Evolutionary conservation across 1,140 invertebrate genomes (phyloP), one percentile per base, ranked within the genome.

Genomic region (Bombus pascuorum): DNA sequence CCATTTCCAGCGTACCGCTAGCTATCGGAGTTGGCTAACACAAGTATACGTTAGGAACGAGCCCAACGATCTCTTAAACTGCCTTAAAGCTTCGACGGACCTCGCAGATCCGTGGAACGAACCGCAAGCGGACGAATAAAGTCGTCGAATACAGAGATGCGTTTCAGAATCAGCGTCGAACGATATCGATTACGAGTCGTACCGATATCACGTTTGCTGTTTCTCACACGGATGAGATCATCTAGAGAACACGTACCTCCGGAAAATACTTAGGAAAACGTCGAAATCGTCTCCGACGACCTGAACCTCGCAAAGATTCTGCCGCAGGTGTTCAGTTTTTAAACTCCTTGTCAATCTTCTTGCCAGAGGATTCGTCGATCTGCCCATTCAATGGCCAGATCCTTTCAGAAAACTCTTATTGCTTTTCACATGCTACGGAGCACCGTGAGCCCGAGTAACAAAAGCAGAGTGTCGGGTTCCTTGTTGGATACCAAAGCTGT

Each of bases 1-100:
- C 81, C 81, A 87, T 87, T 84, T 85, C 66, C 77, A 70, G 9
- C 68, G 77, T 72, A 28, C 22, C 10, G 28, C 59, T 13, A 62
- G 59, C 59, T 25, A 59, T 59, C 57, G 25, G 9, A 12, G 57
- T 12, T 15, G 5, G 25, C 10, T 28, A 42, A 57, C 32, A 66
- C 77, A n/a, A 12, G 28, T 32, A 59, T 37, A 68, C 18, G 9
- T 4, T 37, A 37, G 28, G 62, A 75, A 62, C n/a, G 42, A 28
- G 39, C 28, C 62, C 47, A 22, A 53, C 18, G 47, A 53, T 22
- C 47, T 22, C 47, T 53, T 53, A 53, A 53, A 53, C 47, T 53
- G 18, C 47, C 47, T 18, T 83, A 76, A 53, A 66, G n/a, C 25
- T 53, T 12, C 8, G n/a, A 66, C 22, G 65, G 32, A 25, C 10